These are phyloP conservation scores for Copsychus sechellarum DNA, from an alignment of 2,113 vertebrate species.

Conservation along the genomic window DNA sequence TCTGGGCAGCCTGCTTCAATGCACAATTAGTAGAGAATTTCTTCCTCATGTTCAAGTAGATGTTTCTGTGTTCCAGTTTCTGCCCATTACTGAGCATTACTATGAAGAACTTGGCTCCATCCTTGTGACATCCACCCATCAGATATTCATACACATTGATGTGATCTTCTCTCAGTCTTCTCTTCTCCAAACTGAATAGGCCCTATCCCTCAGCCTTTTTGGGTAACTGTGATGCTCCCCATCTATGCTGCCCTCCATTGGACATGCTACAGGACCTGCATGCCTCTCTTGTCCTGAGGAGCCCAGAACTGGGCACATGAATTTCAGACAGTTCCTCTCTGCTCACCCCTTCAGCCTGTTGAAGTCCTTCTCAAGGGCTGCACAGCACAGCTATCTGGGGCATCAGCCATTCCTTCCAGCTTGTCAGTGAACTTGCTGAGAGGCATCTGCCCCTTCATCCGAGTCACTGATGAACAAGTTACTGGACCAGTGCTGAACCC, in stretches of 20 bases:
- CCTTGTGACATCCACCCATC: rapidly evolving
- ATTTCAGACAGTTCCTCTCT: neutral
- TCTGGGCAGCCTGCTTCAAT: neutral
- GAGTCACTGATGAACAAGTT: neutral
- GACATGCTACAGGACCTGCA: neutral
- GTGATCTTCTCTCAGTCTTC: neutral
- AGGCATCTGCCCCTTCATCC: neutral
- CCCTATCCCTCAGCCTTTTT: neutral
- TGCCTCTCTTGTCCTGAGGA: neutral
- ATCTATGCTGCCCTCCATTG: no score
- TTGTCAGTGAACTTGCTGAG: neutral
- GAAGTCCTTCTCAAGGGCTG: neutral
- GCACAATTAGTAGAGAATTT: neutral
- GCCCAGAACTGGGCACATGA: neutral
- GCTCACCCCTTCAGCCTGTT: neutral
- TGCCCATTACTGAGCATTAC: neutral
- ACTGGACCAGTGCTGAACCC: neutral
- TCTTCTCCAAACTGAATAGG: neutral
- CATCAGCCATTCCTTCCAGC: neutral
- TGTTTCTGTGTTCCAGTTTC: neutral
- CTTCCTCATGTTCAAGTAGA: neutral
- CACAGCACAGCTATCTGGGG: neutral
- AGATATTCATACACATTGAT: neutral
- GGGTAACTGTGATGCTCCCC: neutral
- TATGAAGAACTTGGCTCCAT: neutral